Evolutionary conservation across 2,797 vertebrate genomes (phyloP).

Genomic region (Helicolenus hilgendorfi): DNA sequence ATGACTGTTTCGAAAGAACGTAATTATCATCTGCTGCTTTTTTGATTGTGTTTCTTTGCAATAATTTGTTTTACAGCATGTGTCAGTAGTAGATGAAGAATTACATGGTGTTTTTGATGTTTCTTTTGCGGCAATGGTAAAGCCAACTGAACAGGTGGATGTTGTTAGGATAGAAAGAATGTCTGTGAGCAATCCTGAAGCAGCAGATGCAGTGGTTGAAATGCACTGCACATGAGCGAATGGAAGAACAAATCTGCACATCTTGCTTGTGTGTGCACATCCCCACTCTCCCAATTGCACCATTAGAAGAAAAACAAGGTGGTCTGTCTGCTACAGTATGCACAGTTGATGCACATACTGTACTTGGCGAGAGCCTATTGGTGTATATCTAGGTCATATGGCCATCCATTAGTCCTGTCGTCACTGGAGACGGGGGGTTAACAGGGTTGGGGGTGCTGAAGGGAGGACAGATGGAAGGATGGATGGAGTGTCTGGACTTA

Average conservation of each 20-base stretch:
- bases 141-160: not conserved
- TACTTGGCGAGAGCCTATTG: slow-evolving; percentile 38
- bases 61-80: not conserved
- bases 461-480: slow-evolving; percentile 49
- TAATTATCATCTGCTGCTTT: not conserved
- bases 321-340: not conserved
- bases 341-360: slow-evolving; percentile 35
- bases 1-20: not conserved
- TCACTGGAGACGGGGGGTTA: slow-evolving; percentile 59
- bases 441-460: slow-evolving; percentile 41
- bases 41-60: not conserved
- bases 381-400: slow-evolving; percentile 82
- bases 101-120: not conserved
- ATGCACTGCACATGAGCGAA: not conserved
- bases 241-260: not conserved
- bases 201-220: not conserved
- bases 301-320: not conserved
- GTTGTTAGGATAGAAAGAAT: not conserved
- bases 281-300: not conserved
- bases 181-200: not conserved
- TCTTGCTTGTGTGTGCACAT: not conserved
- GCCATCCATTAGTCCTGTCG: slow-evolving; percentile 63
- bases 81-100: not conserved
- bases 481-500: slow-evolving; percentile 67
- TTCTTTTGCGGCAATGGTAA: not conserved